Base-by-base conservation (phyloP, 1,140 invertebrate species). In the Spodoptera litura region DNA sequence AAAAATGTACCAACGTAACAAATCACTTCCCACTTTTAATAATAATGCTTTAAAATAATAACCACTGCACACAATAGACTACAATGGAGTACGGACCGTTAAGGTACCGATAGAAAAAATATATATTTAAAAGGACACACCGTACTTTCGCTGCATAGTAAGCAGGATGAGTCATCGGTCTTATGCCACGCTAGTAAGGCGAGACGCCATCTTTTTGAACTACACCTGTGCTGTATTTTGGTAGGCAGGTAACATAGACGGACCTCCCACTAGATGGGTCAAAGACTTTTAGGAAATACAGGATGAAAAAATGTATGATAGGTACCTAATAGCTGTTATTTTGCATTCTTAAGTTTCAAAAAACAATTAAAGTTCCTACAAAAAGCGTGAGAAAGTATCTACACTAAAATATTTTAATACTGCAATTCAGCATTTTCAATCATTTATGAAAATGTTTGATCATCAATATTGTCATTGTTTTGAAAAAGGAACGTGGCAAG, bases 141-240 rank as follows among this genome's bases (percentile, higher is more conserved):
- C 49, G 52, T 76, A 84, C 78, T 89, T 85, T 89, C 83, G 75
- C 81, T 83, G 84, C 82, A 90, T 87, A 83, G 79, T 82, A 87
- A 85, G 83, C 66, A 82, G 78, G n/a, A 79, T 90, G 87, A 89
- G 52, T 90, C 88, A 90, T 78, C 38, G 2, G 13, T 25, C 52
- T 27, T 51, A 51, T 58, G 31, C 38, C 49, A 15, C 35, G 56
- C 15, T 51, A 13, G 35, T 74, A 61, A 51, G 52, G 20, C 25
- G 58, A 13, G 35, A 31, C 38, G 56, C n/a, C 38, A 52, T 49
- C 51, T 27, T 51, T 61, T 8, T 9, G 38, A 8, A 11, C 31
- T 44, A 38, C 38, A 64, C 13, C 38, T 52, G 20, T 52, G 27
- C 25, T 25, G 66, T 53, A 70, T 13, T 61, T 31, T 61, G 4